Percentiles rank a stretch among this genome's conserved stretches.
These are phyloP conservation scores for Lomographa bimaculata DNA, from an alignment of 2,888 invertebrate species.

Conservation along the genomic window DNA sequence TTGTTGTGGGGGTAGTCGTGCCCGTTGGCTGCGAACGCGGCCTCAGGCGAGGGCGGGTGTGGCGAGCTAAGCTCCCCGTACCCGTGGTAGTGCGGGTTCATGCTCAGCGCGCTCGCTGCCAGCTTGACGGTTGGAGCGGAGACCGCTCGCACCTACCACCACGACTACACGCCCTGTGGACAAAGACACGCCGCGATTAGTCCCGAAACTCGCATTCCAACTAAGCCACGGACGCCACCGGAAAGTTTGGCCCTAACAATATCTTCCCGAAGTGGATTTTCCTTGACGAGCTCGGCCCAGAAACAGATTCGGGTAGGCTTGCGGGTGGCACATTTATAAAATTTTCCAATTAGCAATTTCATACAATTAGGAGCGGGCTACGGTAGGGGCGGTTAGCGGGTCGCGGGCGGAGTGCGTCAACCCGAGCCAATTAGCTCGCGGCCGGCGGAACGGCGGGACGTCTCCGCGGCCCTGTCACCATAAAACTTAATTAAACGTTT, in stretches of 20 bases:
- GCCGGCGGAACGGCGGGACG: slow-evolving; percentile 79
- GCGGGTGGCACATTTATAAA: slow-evolving; percentile 80
- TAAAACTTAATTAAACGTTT: slow-evolving; percentile 85
- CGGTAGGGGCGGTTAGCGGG: slow-evolving; percentile 48
- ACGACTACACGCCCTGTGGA: slow-evolving; percentile 79
- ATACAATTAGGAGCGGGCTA: slow-evolving; percentile 78
- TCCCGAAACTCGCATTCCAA: not conserved
- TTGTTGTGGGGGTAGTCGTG: slow-evolving; percentile 85
- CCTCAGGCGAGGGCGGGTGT: slow-evolving; percentile 90
- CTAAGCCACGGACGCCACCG: not conserved
- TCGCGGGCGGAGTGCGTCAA: slow-evolving; percentile 71
- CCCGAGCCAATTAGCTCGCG: slow-evolving; percentile 83
- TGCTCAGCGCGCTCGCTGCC: slow-evolving; percentile 93
- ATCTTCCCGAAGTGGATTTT: slow-evolving; percentile 20
- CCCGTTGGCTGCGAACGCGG: slow-evolving; percentile 85
- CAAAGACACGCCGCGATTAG: slow-evolving; percentile 33
- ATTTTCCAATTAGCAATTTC: slow-evolving; percentile 84
- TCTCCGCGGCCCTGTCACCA: slow-evolving; percentile 80
- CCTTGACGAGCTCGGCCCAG: slow-evolving; percentile 24
- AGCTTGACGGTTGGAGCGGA: slow-evolving; percentile 89
- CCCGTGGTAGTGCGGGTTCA: slow-evolving; percentile 96
- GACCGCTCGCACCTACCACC: slow-evolving; percentile 76
- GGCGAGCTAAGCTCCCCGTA: slow-evolving; percentile 92
- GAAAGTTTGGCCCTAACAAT: slow-evolving; percentile 21
- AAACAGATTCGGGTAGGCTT: slow-evolving; percentile 60